phyloP scores from a whole-genome alignment of 1,140 invertebrate genomes.

The Ips nitidus region DNA sequence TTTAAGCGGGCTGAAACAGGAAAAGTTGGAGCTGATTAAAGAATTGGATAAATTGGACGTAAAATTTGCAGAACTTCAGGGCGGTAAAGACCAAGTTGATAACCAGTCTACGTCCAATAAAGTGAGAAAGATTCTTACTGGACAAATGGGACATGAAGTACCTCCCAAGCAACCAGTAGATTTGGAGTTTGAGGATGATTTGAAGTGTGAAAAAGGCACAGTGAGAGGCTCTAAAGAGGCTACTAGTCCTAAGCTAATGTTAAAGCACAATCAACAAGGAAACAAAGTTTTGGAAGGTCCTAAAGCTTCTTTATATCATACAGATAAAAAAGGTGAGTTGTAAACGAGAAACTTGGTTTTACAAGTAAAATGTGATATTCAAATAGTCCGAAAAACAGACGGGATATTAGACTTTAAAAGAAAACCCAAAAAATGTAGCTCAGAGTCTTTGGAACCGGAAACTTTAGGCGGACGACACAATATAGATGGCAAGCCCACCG shows the following conservation, averaged over 20 bases:
- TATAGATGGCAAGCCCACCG: no score
- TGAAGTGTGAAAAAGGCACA: no score
- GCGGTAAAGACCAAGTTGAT: no score
- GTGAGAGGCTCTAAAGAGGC: no score
- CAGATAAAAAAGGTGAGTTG: background rate
- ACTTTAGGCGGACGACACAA: background rate
- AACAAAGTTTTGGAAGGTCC: background rate
- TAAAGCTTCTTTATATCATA: background rate
- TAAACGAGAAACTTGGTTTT: no score
- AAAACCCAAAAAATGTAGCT: background rate
- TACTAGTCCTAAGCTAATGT: background rate
- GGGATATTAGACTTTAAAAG: no score
- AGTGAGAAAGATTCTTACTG: no score
- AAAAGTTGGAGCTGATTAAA: background rate
- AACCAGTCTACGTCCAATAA: no score
- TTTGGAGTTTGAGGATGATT: no score
- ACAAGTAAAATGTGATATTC: background rate
- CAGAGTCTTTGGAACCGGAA: background rate
- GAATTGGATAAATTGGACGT: conserved; percentile 1
- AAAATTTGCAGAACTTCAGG: background rate
- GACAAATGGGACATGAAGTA: no score
- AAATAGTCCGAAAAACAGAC: background rate
- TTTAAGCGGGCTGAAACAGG: background rate
- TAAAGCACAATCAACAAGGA: background rate
- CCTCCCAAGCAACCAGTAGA: no score